phyloP scores from a whole-genome alignment of 2,797 vertebrate species.

The Halcyon leucocephala region DNA sequence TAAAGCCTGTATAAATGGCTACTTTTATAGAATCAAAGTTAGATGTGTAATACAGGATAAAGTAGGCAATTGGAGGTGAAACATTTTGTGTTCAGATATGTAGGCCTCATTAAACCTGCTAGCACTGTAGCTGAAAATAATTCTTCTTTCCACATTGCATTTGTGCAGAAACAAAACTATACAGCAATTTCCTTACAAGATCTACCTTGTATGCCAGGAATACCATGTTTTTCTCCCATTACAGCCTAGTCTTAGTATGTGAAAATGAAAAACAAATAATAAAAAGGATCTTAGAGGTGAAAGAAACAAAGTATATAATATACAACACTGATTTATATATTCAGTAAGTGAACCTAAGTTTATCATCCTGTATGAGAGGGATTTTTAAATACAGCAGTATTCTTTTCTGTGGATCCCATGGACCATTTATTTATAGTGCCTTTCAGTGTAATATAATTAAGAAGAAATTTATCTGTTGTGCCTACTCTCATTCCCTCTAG shows the following conservation, averaged over 20 bases:
- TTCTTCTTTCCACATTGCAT: background rate
- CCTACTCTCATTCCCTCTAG: background rate
- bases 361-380: background rate
- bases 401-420: too few species aligned
- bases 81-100: background rate
- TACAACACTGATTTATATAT: background rate
- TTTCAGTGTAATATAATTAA: background rate
- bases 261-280: background rate
- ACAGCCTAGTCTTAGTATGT: background rate
- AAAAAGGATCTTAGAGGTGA: background rate
- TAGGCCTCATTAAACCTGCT: background rate
- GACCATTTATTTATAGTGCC: background rate
- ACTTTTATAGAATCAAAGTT: background rate
- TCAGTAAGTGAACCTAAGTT: background rate
- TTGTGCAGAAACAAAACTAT: background rate
- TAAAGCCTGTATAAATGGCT: background rate
- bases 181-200: background rate
- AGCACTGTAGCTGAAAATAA: background rate
- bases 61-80: background rate
- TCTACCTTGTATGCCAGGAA: background rate
- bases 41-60: background rate
- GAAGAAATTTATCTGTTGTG: background rate
- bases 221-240: background rate
- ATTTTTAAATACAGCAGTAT: background rate
- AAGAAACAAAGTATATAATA: background rate